phyloP scores from a whole-genome alignment of 2,797 vertebrate species.

The Austrolebias charrua region DNA sequence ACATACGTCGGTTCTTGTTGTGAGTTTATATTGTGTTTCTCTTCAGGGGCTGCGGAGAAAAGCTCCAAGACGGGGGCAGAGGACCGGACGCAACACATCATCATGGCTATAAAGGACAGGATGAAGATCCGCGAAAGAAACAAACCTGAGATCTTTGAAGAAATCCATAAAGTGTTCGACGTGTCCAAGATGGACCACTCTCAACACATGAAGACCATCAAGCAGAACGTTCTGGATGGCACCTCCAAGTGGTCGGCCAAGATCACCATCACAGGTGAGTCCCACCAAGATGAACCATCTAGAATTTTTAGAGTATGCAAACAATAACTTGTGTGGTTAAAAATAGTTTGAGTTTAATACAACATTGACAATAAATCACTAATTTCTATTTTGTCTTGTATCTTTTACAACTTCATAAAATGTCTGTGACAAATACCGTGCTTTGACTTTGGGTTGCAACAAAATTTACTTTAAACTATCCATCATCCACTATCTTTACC shows the following conservation, averaged over 20 bases:
- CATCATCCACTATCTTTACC: too few species aligned
- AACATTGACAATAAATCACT: too few species aligned
- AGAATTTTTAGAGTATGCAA: too few species aligned
- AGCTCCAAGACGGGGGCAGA: constrained; percentile 94
- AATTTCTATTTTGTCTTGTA: too few species aligned
- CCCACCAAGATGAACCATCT: too few species aligned
- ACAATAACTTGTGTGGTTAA: too few species aligned
- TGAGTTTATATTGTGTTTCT: background rate
- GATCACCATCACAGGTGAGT: constrained; percentile 84
- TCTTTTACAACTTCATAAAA: too few species aligned
- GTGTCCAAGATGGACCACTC: constrained; percentile 84
- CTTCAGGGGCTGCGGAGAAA: constrained; percentile 93
- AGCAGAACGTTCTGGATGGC: constrained; percentile 93
- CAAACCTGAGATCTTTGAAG: constrained; percentile 96
- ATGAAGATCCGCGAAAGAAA: constrained; percentile 98
- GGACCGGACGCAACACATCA: constrained; percentile 94
- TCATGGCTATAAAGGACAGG: constrained; percentile 97
- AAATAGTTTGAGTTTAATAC: too few species aligned
- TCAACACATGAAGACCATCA: constrained; percentile 94
- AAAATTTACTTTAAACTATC: too few species aligned
- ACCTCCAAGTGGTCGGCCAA: constrained; percentile 98
- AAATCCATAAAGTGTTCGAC: constrained; percentile 87
- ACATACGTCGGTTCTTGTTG: too few species aligned
- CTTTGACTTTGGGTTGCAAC: too few species aligned
- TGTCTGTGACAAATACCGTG: too few species aligned